Evolutionary conservation across 2,888 invertebrate genomes (phyloP).

Genomic region (Tetropium fuscum): DNA sequence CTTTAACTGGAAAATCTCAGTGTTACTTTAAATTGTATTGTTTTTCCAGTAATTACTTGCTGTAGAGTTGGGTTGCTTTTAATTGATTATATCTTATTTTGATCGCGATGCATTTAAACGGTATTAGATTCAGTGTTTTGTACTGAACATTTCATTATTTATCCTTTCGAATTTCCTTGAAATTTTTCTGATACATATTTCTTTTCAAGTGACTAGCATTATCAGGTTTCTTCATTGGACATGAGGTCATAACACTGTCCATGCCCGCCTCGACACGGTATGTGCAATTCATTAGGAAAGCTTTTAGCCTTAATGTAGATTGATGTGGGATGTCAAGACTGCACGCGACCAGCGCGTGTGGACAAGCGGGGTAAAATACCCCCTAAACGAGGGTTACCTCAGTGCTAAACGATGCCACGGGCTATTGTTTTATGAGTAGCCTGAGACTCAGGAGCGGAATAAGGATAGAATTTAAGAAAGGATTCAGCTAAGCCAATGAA

Average conservation of each 20-base stretch:
- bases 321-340: slow-evolving; percentile 61
- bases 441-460: background rate
- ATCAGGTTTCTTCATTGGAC: background rate
- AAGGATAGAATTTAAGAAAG: no score
- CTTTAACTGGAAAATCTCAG: no score
- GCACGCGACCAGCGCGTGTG: slow-evolving; percentile 47
- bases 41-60: no score
- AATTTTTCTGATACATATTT: no score
- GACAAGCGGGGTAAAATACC: slow-evolving; percentile 33
- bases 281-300: slow-evolving; percentile 65
- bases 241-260: slow-evolving; percentile 10
- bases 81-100: no score
- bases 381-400: slow-evolving; percentile 35
- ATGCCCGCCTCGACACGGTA: slow-evolving; percentile 14
- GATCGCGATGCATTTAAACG: no score
- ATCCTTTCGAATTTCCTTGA: no score
- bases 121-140: no score
- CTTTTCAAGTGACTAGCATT: slow-evolving; percentile 4
- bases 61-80: no score
- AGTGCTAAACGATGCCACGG: slow-evolving; percentile 38
- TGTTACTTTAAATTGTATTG: no score
- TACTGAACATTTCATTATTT: no score
- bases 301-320: slow-evolving; percentile 67
- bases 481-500: no score
- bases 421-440: slow-evolving; percentile 1